A percentile compares a stretch with the other conserved stretches of the same genome.
phyloP scores from a whole-genome alignment of 2,113 vertebrate species.

The Scartelaos histophorus region DNA sequence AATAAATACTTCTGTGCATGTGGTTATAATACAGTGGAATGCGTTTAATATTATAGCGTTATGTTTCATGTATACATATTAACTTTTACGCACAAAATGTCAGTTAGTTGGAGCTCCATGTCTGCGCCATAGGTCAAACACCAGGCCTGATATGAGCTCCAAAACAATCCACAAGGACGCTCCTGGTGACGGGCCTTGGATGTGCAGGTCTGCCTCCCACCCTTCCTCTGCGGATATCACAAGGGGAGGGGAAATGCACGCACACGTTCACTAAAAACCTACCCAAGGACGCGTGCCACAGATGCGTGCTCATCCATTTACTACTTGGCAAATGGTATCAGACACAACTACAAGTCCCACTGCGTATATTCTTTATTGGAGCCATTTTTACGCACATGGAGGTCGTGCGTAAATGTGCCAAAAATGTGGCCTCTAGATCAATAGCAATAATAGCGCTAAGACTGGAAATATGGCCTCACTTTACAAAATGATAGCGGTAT shows the following conservation, averaged over 20 bases:
- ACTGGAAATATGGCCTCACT: background rate
- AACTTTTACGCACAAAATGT: too few species aligned
- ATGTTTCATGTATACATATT: too few species aligned
- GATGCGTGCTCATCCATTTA: conserved; percentile 18
- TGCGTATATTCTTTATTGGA: background rate
- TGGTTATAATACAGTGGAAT: too few species aligned
- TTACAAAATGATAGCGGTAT: background rate
- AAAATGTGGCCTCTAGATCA: background rate
- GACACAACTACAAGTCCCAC: background rate
- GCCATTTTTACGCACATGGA: conserved; percentile 26
- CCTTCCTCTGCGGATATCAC: conserved; percentile 63
- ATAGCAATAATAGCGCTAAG: conserved; percentile 1
- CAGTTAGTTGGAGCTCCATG: too few species aligned
- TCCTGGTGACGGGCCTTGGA: conserved; percentile 22
- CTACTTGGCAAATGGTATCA: conserved; percentile 10
- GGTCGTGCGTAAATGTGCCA: conserved; percentile 36
- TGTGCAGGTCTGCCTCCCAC: conserved; percentile 47
- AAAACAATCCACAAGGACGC: conserved; percentile 22
- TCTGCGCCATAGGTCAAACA: background rate
- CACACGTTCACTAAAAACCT: conserved; percentile 62
- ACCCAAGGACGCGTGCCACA: conserved; percentile 44
- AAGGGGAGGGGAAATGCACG: conserved; percentile 45
- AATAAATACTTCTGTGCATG: too few species aligned
- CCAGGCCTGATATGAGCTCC: background rate
- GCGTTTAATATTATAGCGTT: too few species aligned